Base-by-base conservation (phyloP, 2,113 vertebrate species). In the Corythornis madagascariensis region DNA sequence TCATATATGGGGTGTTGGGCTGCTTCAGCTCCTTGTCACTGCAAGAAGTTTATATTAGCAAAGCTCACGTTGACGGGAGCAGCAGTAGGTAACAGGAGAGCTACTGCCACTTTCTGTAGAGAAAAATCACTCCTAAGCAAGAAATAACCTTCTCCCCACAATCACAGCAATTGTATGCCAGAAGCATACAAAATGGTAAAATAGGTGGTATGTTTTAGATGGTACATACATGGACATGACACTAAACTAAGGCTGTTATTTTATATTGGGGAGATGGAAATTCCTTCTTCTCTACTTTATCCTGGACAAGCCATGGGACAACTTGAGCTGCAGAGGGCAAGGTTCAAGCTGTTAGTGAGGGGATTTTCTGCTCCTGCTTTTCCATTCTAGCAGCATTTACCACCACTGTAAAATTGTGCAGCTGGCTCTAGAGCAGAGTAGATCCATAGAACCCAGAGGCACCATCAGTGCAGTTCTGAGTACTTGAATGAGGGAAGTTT, bases 21-120 rank as follows among this genome's bases (percentile, higher is more conserved):
- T 85, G 64, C 76, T 88, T 96, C 67, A 29, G 8, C 86, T 95
- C 33, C 80, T 77, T 83, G 63, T 83, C 92, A 76, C 72, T 74
- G 67, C 35, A 77, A 90, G 79, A 52, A 76, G 67, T 93, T 92
- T 91, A 45, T 89, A 57, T 83, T 80, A 71, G 40, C 63, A 83
- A 76, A 90, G 83, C 64, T 96, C 22, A 57, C 7, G 6, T 45
- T 45, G 67, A 2, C 19, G 61, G 70, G 22, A 78, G 50, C 22
- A 67, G 56, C 40, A 83, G 22, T 28, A 61, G 71, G 31, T 55
- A 75, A 50, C 31, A 87, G 70, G 24, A 33, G 47, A 94, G 48
- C 53, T 40, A 52, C 28, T 3, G 18, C 8, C 38, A 42, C 84
- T 90, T 93, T 82, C 28, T 81, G 91, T 71, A 47, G 35, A 56